Percentiles rank a stretch among this genome's conserved stretches.
Evolutionary conservation across 2,113 vertebrate genomes (phyloP).

Genomic region (Alouatta palliata): DNA sequence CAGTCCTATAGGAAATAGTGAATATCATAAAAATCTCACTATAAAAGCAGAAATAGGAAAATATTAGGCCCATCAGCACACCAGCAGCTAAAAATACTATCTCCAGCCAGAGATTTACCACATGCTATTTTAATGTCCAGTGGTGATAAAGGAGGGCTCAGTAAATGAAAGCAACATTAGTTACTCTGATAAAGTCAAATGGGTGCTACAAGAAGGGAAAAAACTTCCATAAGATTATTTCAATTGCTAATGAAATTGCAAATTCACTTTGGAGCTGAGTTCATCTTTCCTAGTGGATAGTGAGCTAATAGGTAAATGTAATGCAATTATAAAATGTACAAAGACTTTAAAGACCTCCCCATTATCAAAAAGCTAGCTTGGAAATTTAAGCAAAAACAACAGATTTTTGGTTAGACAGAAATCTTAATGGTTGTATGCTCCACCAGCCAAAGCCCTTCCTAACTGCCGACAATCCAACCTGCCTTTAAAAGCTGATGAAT

Average conservation of each 20-base stretch:
- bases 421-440: background rate
- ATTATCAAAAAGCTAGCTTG: background rate
- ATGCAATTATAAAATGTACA: background rate
- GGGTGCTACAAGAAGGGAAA: background rate
- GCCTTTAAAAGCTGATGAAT: background rate
- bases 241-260: background rate
- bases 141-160: background rate
- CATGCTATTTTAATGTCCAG: background rate
- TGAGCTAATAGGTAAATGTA: background rate
- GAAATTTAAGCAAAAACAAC: background rate
- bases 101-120: background rate
- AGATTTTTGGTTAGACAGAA: conserved; percentile 7
- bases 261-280: background rate
- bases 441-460: background rate
- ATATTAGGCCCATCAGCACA: background rate
- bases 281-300: background rate
- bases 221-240: background rate
- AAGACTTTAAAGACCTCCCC: background rate
- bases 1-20: background rate
- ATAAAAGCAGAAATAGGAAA: background rate
- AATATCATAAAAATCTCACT: background rate
- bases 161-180: background rate
- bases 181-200: background rate
- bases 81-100: background rate
- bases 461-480: background rate